Conservation (phyloP, 2,888 invertebrate species). For the Ommatoiulus sabulosus region DNA sequence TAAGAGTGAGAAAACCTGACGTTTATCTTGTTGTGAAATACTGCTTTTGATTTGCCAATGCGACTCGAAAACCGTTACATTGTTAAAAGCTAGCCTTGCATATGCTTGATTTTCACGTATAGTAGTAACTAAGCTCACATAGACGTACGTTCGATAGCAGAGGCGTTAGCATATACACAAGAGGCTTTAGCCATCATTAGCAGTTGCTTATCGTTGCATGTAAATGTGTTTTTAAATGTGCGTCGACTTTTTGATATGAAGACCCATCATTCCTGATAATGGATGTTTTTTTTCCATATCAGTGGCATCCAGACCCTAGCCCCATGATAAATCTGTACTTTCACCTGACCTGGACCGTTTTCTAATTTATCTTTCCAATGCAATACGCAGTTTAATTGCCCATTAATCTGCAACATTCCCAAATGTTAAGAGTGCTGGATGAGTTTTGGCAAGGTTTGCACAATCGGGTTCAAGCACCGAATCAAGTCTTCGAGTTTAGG, state of each 20-base stretch:
- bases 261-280: background rate
- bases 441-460: background rate
- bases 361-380: slow-evolving; percentile 13
- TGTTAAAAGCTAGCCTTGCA: background rate
- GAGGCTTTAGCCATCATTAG: background rate
- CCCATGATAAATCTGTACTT: background rate
- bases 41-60: background rate
- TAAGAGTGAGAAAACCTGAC: background rate
- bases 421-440: background rate
- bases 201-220: slow-evolving; percentile 9
- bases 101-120: slow-evolving; percentile 21
- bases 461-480: too few species aligned
- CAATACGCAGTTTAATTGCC: background rate
- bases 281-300: slow-evolving; percentile 31
- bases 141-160: background rate
- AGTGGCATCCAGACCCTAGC: slow-evolving; percentile 7
- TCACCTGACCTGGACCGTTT: background rate
- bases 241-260: slow-evolving; percentile 39
- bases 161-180: slow-evolving; percentile 8
- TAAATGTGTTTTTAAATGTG: background rate
- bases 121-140: slow-evolving; percentile 14
- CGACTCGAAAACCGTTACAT: background rate
- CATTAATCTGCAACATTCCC: slow-evolving; percentile 1
- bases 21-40: background rate
- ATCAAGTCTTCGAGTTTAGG: too few species aligned